Evolutionary conservation across 2,113 vertebrate species (phyloP), one percentile per base, ranked within the genome.

Genomic region (Hippocampus guttulatus): DNA sequence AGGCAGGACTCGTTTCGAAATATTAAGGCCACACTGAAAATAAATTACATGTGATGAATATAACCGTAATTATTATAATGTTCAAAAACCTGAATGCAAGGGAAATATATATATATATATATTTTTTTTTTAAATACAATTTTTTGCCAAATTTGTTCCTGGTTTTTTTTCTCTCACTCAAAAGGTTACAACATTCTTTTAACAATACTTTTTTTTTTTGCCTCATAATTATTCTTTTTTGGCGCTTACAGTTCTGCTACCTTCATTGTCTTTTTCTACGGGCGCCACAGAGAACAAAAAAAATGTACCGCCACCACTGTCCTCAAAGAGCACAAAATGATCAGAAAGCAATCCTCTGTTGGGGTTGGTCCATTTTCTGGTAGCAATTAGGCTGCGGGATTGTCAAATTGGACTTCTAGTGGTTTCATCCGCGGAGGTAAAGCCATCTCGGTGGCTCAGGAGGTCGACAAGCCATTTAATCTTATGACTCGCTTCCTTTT

Each of bases 401-500:
- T n/a, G 20, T 65, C 64, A 15, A 65, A 65, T 65, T 49, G 64
- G 41, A 65, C n/a, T 47, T 49, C 43, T 45, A 65, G 64, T 65
- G 43, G 64, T 65, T 65, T 65, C 41, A 47, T 65, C 43, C 47
- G 64, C 25, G 23, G 43, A 47, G 23, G 41, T 65, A 47, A 65
- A 47, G 10, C 64, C n/a, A 25, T 65, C 15, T 47, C 3, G 43
- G 12, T 47, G 64, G 41, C 64, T 65, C 64, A 27, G 64, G 64
- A 65, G 64, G 64, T 47, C 45, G 64, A 47, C 40, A 65, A 65
- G 64, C 64, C 43, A 65, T 65, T 65, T 65, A 25, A 65, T 65
- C 64, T 65, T 47, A 27, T 27, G 64, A 65, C 41, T 65, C 41
- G 3, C 2, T 27, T 65, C 43, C n/a, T 16, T 43, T 65, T 65